Evolutionary conservation across 2,113 vertebrate genomes (phyloP).

Genomic region (Arizona elegans): DNA sequence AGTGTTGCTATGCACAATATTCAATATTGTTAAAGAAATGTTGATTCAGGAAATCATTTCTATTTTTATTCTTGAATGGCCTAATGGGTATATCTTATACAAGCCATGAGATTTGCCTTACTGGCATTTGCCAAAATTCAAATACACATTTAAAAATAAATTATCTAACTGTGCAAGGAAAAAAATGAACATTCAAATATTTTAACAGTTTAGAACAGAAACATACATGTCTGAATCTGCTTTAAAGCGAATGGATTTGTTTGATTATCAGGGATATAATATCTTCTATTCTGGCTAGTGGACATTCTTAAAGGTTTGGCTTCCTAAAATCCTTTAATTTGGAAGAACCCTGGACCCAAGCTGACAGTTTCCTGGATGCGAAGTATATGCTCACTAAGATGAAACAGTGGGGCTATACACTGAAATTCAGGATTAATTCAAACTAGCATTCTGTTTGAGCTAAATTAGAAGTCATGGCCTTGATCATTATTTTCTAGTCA

Average conservation of each 20-base stretch:
- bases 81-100: neutral
- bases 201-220: neutral
- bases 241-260: neutral
- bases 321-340: neutral
- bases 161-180: neutral
- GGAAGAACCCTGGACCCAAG: neutral
- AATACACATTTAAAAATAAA: neutral
- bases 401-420: neutral
- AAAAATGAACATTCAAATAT: neutral
- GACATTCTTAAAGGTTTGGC: neutral
- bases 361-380: neutral
- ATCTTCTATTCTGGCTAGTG: neutral
- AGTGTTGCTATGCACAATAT: neutral
- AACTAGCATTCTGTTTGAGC: neutral
- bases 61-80: neutral
- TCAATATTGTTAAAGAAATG: constrained; percentile 18
- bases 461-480: neutral
- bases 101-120: neutral
- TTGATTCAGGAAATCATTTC: constrained; percentile 18
- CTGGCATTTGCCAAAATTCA: neutral
- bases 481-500: neutral
- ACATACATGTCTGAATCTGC: neutral
- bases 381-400: neutral
- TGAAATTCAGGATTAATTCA: neutral
- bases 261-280: neutral